Percentiles rank a stretch among this genome's conserved stretches.
These are phyloP conservation scores for Heliornis fulica DNA, from an alignment of 2,113 vertebrate genomes.

Conservation along the genomic window DNA sequence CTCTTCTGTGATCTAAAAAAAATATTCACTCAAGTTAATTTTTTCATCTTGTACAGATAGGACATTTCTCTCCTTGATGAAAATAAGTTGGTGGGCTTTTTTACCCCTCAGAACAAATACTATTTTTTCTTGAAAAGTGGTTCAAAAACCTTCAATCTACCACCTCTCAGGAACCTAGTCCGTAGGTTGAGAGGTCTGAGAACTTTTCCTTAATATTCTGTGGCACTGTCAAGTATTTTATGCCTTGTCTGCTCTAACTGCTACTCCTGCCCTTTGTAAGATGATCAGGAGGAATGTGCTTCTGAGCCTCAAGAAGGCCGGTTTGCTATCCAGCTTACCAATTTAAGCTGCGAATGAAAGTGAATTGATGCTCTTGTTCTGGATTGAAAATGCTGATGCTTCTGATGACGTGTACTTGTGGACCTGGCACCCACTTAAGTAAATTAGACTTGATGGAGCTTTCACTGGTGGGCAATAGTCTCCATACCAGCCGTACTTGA, in stretches of 20 bases:
- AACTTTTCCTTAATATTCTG: background rate
- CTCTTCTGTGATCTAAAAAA: background rate
- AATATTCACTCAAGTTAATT: background rate
- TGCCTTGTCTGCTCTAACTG: background rate
- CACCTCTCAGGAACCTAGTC: background rate
- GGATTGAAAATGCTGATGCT: background rate
- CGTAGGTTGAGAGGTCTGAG: background rate
- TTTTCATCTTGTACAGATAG: background rate
- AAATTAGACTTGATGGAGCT: background rate
- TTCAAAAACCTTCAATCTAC: background rate
- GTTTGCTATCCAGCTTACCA: background rate
- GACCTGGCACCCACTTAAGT: accelerated
- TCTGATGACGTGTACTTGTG: background rate
- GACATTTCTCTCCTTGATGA: background rate
- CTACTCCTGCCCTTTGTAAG: background rate
- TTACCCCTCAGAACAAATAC: background rate
- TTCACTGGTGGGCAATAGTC: accelerated
- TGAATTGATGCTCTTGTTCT: background rate
- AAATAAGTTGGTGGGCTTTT: background rate
- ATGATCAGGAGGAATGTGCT: background rate
- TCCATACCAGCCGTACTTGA: background rate
- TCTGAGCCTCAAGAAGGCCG: background rate
- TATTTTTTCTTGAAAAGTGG: background rate
- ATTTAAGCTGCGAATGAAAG: background rate
- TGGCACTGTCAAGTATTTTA: background rate